Evolutionary conservation across 2,888 invertebrate genomes (phyloP).

Genomic region (Panzeria rudis): DNA sequence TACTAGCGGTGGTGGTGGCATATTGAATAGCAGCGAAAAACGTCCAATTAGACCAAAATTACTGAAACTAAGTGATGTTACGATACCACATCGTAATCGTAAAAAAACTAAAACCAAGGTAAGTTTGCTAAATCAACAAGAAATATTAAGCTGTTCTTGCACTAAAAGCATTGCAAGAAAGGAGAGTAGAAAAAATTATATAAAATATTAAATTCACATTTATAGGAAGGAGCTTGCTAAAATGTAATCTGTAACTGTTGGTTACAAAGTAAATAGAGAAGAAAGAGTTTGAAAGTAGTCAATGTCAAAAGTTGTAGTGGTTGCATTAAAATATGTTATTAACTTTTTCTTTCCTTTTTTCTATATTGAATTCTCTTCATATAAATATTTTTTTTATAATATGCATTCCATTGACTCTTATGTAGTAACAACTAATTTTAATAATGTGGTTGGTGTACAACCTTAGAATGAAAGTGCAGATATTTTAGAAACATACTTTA

Average conservation of each 20-base stretch:
- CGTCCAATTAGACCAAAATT: conserved; percentile 82
- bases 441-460: background rate
- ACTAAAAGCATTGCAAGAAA: background rate
- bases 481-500: too few relatives aligned
- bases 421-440: too few relatives aligned
- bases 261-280: background rate
- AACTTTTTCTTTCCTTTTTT: background rate
- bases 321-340: background rate
- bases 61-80: conserved; percentile 82
- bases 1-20: conserved; percentile 10
- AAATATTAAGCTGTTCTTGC: background rate
- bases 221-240: background rate
- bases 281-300: background rate
- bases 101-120: conserved; percentile 83
- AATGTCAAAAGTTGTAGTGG: background rate
- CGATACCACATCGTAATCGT: conserved; percentile 82
- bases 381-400: background rate
- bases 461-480: background rate
- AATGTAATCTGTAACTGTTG: conserved; percentile 3
- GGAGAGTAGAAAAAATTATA: background rate
- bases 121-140: conserved; percentile 4
- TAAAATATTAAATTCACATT: conserved; percentile 13
- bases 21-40: conserved; percentile 73
- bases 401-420: background rate
- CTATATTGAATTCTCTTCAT: background rate